phyloP scores from a whole-genome alignment of 2,113 vertebrate species.

The Balaenoptera acutorostrata region DNA sequence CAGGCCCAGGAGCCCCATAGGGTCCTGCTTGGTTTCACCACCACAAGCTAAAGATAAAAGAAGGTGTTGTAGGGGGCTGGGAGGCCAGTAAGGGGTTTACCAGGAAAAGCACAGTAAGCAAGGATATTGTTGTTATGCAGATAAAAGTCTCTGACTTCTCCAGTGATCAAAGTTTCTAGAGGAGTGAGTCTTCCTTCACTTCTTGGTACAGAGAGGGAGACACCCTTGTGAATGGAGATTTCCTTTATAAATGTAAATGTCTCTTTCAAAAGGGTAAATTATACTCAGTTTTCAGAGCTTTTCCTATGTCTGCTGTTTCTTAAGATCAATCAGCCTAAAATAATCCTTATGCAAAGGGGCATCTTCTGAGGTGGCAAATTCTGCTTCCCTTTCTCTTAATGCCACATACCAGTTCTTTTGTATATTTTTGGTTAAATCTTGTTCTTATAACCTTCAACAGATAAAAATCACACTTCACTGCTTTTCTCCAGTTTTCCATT shows the following conservation, averaged over 20 bases:
- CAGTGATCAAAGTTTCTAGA: neutral
- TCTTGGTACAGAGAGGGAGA: neutral
- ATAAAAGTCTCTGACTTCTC: neutral
- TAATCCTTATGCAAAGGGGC: neutral
- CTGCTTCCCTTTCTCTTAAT: neutral
- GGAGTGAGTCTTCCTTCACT: neutral
- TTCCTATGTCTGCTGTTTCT: neutral
- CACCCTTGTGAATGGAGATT: neutral
- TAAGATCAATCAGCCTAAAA: neutral
- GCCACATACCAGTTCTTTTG: neutral
- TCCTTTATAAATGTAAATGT: neutral
- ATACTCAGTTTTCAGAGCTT: neutral
- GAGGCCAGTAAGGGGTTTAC: neutral
- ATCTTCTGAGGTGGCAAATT: neutral
- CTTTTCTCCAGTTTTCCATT: neutral
- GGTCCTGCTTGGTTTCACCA: neutral
- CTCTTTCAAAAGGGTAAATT: neutral
- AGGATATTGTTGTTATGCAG: neutral
- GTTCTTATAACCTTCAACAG: neutral
- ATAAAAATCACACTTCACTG: neutral
- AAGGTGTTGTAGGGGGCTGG: neutral
- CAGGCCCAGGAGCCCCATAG: neutral
- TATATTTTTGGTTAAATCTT: neutral
- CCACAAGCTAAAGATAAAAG: neutral
- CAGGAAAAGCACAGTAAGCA: neutral